phyloP scores from a whole-genome alignment of 2,888 invertebrate genomes.

The Microplitis manilae region DNA sequence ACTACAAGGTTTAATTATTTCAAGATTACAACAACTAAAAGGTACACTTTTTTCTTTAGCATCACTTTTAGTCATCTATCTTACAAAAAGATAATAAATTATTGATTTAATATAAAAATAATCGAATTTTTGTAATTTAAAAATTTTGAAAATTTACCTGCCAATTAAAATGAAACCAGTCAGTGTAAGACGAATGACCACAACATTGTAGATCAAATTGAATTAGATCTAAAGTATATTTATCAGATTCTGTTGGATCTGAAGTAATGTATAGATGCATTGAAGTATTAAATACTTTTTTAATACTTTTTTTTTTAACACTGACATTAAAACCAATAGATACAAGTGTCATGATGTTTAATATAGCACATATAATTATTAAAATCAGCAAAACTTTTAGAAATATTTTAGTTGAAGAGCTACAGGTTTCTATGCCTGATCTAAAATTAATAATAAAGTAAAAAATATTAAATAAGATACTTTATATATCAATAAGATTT shows the following conservation, averaged over 20 bases:
- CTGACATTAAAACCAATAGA: conserved; percentile 60
- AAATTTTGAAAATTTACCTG: conserved; percentile 55
- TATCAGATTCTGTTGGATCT: conserved; percentile 43
- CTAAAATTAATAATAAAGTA: conserved; percentile 46
- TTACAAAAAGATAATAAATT: no score
- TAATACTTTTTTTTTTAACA: conserved; percentile 42
- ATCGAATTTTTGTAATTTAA: neutral
- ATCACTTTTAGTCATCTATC: no score
- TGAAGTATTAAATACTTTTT: conserved; percentile 59
- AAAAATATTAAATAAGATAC: neutral
- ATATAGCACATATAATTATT: conserved; percentile 49
- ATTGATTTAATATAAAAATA: neutral
- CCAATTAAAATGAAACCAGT: conserved; percentile 66
- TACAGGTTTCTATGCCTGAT: conserved; percentile 50
- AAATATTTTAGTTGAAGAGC: conserved; percentile 49
- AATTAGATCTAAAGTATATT: conserved; percentile 61
- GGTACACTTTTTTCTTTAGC: no score
- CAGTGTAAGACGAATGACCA: conserved; percentile 59
- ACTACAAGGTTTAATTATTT: conserved; percentile 55
- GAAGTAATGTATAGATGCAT: conserved; percentile 60
- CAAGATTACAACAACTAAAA: conserved; percentile 63
- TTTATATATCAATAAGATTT: neutral
- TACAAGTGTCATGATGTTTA: conserved; percentile 59
- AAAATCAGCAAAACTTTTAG: conserved; percentile 39
- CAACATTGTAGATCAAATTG: conserved; percentile 65